A percentile compares a stretch with the other conserved stretches of the same genome.
These are phyloP conservation scores for Phortica magna DNA, from an alignment of 2,888 invertebrate genomes.

Conservation along the genomic window DNA sequence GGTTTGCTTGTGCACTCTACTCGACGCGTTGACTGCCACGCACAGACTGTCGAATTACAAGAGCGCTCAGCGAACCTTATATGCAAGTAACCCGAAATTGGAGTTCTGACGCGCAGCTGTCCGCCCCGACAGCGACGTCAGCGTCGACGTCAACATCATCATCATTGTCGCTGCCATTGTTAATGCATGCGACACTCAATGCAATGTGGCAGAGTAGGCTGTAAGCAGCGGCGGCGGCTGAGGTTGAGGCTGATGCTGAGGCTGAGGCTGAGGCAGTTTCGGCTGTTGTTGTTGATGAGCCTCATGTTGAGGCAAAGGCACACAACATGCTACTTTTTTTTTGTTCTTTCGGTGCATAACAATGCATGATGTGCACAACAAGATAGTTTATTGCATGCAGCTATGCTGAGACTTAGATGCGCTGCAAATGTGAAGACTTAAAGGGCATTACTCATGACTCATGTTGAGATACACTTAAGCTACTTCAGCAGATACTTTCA, in stretches of 20 bases:
- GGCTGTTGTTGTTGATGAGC: too few relatives aligned
- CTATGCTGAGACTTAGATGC: not conserved
- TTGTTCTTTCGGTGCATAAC: constrained; percentile 30
- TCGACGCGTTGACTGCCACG: constrained; percentile 31
- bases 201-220: not conserved
- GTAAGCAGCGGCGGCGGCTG: not conserved
- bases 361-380: constrained; percentile 19
- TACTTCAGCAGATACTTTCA: too few relatives aligned
- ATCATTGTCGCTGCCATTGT: not conserved
- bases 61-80: constrained; percentile 43
- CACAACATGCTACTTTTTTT: constrained; percentile 9
- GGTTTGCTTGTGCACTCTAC: not conserved
- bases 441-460: too few relatives aligned
- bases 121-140: not conserved
- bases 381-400: too few relatives aligned
- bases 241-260: not conserved
- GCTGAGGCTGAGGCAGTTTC: not conserved
- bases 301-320: not conserved
- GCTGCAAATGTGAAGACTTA: constrained; percentile 13
- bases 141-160: not conserved
- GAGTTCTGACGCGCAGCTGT: not conserved
- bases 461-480: too few relatives aligned
- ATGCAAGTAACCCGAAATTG: constrained; percentile 3
- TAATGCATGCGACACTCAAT: not conserved
- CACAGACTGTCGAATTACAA: constrained; percentile 59